Evolutionary conservation across 2,888 invertebrate genomes (phyloP), one percentile per base, ranked within the genome.

Genomic region (Macroteleia sp.): DNA sequence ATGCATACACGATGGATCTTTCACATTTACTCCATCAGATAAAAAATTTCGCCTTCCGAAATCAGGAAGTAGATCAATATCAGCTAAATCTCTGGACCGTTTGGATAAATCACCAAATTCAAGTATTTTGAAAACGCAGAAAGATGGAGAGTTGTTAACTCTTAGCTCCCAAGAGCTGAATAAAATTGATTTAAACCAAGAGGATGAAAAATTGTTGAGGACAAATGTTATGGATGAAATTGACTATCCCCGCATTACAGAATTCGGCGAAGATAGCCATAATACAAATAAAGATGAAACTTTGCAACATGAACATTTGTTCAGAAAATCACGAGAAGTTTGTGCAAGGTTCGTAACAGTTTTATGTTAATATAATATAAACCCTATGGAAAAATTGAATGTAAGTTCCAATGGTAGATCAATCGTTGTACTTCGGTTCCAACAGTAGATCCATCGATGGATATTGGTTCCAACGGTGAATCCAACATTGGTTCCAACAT

Each of bases 21-120:
- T 46, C 19, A 9, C 6, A 39, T 17, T 39, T 25, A 5, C 36
- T 20, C 22, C 62, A n/a, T n/a, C 36, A 6, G 73, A 69, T 25
- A 77, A 86, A 67, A 87, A 85, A 66, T 88, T 88, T 22, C 84
- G 87, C 10, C 82, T 88, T 9, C 86, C 85, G 69, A 89, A 85
- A 77, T 81, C 86, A 19, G 64, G 52, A 12, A 62, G 19, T 17
- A 61, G 70, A 46, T 22, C 70, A 4, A 48, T 62, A 36, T 61
- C 78, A 4, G 50, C 70, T 9, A 74, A 69, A 19, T 70, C 57
- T 25, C 46, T 56, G 10, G 64, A 70, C 10, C 32, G 19, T 10
- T 14, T 61, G 2, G 64, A 77, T 20, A 70, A 77, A 19, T 64
- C 62, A 30, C 34, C 76, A 28, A 59, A 50, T 79, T 19, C 69